These are phyloP conservation scores for Hypsibius dujardini DNA, from an alignment of 1,140 invertebrate genomes.

Conservation along the genomic window DNA sequence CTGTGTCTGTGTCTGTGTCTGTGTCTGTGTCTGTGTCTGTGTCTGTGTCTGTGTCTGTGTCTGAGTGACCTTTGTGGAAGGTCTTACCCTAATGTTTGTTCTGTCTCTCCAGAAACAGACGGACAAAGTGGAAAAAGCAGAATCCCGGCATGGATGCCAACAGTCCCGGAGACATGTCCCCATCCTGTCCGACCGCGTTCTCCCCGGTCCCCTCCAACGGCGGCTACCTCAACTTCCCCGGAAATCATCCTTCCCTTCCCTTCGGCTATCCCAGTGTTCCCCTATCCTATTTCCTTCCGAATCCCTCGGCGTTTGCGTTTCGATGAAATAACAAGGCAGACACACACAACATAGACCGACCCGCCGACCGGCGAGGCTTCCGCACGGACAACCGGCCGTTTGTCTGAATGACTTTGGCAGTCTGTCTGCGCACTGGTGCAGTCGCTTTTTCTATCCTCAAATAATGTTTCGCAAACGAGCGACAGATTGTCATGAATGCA, in stretches of 20 bases:
- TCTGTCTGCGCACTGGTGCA: too few relatives aligned
- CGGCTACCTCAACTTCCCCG: background rate
- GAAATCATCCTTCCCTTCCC: background rate
- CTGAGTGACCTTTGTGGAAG: too few relatives aligned
- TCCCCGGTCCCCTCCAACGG: background rate
- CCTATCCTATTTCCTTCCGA: conserved; percentile 7
- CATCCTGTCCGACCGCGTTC: background rate
- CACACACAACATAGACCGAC: background rate
- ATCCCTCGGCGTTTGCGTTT: background rate
- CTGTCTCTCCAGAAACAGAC: conserved; percentile 49
- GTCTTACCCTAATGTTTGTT: too few relatives aligned
- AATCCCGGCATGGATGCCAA: conserved; percentile 96
- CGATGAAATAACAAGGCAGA: conserved; percentile 3
- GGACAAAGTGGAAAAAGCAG: conserved; percentile 99
- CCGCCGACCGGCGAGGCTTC: background rate
- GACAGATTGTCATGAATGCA: conserved; percentile 14
- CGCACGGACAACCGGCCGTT: too few relatives aligned
- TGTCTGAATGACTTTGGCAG: too few relatives aligned
- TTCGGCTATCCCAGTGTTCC: conserved; percentile 7
- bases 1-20: too few relatives aligned
- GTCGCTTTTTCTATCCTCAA: too few relatives aligned
- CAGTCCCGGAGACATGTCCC: conserved; percentile 43
- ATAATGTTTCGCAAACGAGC: background rate
- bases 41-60: too few relatives aligned
- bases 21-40: too few relatives aligned